phyloP scores from a whole-genome alignment of 2,888 invertebrate species.

The Meiosimyza decipiens region DNA sequence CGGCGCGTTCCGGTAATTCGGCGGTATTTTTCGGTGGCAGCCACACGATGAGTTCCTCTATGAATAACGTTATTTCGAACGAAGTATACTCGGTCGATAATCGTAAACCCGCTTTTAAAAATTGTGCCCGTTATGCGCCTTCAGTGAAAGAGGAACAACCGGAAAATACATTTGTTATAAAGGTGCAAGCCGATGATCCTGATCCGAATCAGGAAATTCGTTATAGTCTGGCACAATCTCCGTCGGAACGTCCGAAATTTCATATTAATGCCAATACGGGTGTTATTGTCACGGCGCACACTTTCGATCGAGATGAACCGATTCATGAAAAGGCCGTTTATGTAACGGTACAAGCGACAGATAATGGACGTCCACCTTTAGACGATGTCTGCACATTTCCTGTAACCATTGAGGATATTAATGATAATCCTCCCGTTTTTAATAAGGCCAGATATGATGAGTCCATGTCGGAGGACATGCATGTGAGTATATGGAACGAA shows the following conservation, averaged over 20 bases:
- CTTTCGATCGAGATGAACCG: constrained; percentile 92
- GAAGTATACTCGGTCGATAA: constrained; percentile 70
- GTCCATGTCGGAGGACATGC: constrained; percentile 84
- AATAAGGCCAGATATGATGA: constrained; percentile 74
- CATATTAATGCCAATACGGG: constrained; percentile 82
- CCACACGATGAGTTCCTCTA: constrained; percentile 37
- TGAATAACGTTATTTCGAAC: constrained; percentile 47
- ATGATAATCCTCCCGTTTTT: constrained; percentile 79
- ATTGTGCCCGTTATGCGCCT: constrained; percentile 85
- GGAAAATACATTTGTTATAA: constrained; percentile 78
- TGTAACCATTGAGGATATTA: constrained; percentile 90
- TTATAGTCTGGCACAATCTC: constrained; percentile 83
- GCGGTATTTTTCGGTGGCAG: constrained; percentile 26
- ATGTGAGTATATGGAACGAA: constrained; percentile 65
- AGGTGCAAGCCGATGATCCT: constrained; percentile 66
- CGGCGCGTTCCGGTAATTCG: constrained; percentile 46
- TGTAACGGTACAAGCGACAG: constrained; percentile 90
- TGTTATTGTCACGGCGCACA: constrained; percentile 79
- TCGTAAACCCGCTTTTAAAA: constrained; percentile 87
- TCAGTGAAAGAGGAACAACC: constrained; percentile 83
- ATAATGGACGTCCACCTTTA: constrained; percentile 89
- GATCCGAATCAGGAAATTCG: constrained; percentile 83
- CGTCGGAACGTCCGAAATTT: constrained; percentile 81
- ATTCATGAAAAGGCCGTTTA: constrained; percentile 83
- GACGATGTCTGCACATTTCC: constrained; percentile 95